Evolutionary conservation across 2,888 invertebrate species (phyloP).

Genomic region (Dicycla oo): DNA sequence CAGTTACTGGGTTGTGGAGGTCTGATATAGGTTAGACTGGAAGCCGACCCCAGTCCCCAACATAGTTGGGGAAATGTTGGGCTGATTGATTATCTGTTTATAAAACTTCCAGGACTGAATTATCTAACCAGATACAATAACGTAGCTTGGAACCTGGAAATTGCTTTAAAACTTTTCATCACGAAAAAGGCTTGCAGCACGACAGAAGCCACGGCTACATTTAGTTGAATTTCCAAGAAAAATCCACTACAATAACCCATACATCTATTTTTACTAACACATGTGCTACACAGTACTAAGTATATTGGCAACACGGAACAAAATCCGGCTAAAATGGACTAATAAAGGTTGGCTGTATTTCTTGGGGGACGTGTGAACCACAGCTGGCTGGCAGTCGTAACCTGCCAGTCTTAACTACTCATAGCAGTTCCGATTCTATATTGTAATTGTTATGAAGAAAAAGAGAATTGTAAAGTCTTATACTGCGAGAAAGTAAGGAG

Average conservation of each 20-base stretch:
- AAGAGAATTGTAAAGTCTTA: conserved; percentile 10
- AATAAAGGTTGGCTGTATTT: conserved; percentile 82
- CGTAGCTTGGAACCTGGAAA: neutral
- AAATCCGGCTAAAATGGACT: conserved; percentile 73
- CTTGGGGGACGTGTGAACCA: conserved; percentile 79
- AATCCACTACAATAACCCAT: conserved; percentile 15
- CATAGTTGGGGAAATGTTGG: too few species aligned
- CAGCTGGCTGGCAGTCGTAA: conserved; percentile 80
- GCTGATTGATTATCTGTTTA: too few species aligned
- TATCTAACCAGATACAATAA: neutral
- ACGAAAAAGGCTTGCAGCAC: neutral
- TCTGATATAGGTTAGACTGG: too few species aligned
- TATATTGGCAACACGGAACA: conserved; percentile 65
- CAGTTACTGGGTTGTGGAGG: too few species aligned
- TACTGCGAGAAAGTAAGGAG: neutral
- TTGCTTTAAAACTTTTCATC: neutral
- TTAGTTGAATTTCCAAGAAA: conserved; percentile 14
- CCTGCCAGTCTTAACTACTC: conserved; percentile 65
- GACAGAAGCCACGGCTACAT: neutral
- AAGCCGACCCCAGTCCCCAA: too few species aligned
- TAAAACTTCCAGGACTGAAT: too few species aligned
- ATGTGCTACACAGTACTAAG: conserved; percentile 44
- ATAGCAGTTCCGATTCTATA: conserved; percentile 58
- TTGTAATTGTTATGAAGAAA: conserved; percentile 54
- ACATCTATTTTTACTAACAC: conserved; percentile 43